Percentiles rank a stretch among this genome's conserved stretches.
Evolutionary conservation across 2,797 vertebrate genomes (phyloP).

Genomic region (Esox lucius): DNA sequence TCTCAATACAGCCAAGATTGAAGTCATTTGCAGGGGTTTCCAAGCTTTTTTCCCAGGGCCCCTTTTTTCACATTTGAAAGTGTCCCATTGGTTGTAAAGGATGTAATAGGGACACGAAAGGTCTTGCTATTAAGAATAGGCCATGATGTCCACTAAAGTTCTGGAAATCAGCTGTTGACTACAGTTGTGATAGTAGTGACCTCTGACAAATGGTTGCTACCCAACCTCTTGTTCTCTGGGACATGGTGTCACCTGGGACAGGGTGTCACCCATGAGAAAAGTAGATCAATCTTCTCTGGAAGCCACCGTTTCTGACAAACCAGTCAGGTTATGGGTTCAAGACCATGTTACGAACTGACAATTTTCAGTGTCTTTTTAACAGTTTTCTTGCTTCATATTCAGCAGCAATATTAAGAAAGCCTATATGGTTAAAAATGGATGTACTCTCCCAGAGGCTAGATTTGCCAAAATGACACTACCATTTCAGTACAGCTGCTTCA

Average conservation of each 20-base stretch:
- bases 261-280: conserved; percentile 3
- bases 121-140: neutral
- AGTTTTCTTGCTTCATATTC: neutral
- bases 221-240: neutral
- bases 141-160: neutral
- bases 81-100: neutral
- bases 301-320: neutral
- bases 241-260: neutral
- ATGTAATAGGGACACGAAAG: neutral
- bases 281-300: neutral
- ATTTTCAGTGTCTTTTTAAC: neutral
- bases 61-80: no score
- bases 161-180: conserved; percentile 1
- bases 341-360: neutral
- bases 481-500: neutral
- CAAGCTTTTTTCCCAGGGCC: no score
- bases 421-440: neutral
- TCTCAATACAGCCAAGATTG: no score
- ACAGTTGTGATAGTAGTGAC: neutral
- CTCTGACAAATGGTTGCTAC: neutral
- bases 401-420: neutral
- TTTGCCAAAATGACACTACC: neutral
- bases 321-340: neutral
- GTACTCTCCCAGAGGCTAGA: neutral
- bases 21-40: no score